These are phyloP conservation scores for Lycopodina hypogea DNA, from an alignment of 37 sponge, comb jelly and placozoan genomes.

Conservation along the genomic window DNA sequence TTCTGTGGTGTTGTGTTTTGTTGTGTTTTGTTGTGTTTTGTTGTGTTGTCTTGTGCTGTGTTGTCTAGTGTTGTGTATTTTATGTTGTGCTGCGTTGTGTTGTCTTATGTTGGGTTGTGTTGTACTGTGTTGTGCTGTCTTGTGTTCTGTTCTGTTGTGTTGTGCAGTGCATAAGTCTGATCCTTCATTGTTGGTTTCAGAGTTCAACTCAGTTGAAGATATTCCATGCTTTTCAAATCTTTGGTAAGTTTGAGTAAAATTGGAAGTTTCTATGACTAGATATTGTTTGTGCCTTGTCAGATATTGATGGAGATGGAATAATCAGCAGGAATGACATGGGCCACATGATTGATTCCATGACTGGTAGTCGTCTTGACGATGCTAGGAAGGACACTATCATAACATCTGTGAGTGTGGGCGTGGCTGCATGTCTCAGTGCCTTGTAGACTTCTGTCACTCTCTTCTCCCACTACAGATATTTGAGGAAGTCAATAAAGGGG, in stretches of 20 bases:
- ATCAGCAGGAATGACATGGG: slow-evolving; percentile 57
- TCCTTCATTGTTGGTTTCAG: no score
- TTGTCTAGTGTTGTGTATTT: no score
- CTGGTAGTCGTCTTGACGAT: slow-evolving; percentile 16
- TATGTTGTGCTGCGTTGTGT: no score
- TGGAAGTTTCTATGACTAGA: neutral
- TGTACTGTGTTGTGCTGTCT: no score
- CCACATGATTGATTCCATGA: slow-evolving; percentile 46
- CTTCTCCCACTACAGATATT: slow-evolving; percentile 31
- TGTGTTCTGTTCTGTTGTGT: no score
- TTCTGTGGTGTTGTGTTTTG: no score
- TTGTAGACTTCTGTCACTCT: neutral
- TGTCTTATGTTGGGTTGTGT: no score
- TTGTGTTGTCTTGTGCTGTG: no score
- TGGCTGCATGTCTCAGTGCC: neutral
- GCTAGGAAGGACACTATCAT: slow-evolving; percentile 27
- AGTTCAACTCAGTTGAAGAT: slow-evolving; percentile 49
- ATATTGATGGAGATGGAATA: slow-evolving; percentile 68
- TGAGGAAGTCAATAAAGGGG: slow-evolving; percentile 51
- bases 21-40: no score
- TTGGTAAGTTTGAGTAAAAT: neutral
- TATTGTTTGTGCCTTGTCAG: slow-evolving; percentile 5
- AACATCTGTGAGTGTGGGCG: slow-evolving; percentile 24
- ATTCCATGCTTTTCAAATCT: slow-evolving; percentile 49
- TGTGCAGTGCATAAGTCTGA: no score